Conservation (phyloP, 2,797 vertebrate species). For the Enteromius argenteus region DNA sequence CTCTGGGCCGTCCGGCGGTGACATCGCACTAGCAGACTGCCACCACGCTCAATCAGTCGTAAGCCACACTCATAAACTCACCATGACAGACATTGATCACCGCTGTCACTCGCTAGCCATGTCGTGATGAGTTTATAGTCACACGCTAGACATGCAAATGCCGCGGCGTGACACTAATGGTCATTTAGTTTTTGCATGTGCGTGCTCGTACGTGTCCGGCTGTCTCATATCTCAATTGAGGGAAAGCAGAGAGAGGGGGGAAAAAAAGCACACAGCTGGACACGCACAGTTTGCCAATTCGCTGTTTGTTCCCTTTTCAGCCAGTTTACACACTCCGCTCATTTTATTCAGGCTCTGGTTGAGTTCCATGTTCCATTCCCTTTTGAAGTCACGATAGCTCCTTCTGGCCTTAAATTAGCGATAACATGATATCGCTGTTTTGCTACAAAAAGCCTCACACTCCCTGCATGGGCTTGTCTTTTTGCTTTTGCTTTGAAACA, state of each 20-base stretch:
- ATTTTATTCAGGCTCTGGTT: conserved; percentile 39
- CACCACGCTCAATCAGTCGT: conserved; percentile 44
- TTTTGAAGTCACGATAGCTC: conserved; percentile 60
- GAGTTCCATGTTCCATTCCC: conserved; percentile 37
- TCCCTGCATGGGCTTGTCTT: conserved; percentile 34
- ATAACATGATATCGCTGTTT: conserved; percentile 54
- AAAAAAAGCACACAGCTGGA: conserved; percentile 27
- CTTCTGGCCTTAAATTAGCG: conserved; percentile 57
- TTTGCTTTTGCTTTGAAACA: conserved; percentile 52
- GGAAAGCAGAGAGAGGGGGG: conserved; percentile 22
- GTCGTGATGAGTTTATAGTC: conserved; percentile 35
- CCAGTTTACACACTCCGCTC: conserved; percentile 51
- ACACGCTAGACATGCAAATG: conserved; percentile 49
- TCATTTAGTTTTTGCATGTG: conserved; percentile 28
- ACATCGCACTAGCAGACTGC: conserved; percentile 45
- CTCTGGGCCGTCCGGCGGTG: conserved; percentile 32
- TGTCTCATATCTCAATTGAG: conserved; percentile 19
- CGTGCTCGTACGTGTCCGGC: conserved; percentile 8
- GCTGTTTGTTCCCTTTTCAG: conserved; percentile 45
- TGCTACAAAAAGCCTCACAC: conserved; percentile 41
- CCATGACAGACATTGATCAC: conserved; percentile 42
- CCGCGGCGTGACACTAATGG: conserved; percentile 29
- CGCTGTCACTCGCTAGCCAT: conserved; percentile 49
- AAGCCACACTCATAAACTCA: conserved; percentile 28
- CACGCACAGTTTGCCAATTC: conserved; percentile 46